Evolutionary conservation across 2,113 vertebrate genomes (phyloP).

Genomic region (Tricholaema leucomelas): DNA sequence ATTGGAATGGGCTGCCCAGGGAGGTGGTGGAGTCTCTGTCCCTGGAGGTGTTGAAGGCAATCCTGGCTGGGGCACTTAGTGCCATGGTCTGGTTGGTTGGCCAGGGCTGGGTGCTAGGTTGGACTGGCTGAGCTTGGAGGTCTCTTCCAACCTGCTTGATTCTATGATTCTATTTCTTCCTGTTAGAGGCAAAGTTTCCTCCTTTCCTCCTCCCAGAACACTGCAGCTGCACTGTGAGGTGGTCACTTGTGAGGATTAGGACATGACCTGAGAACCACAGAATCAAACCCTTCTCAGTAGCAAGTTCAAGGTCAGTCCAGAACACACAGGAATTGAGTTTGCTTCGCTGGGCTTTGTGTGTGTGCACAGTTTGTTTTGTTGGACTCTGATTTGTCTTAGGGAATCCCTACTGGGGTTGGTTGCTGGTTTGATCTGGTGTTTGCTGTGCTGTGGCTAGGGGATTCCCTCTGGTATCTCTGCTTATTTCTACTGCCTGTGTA

Average conservation of each 20-base stretch:
- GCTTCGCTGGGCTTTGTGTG: neutral
- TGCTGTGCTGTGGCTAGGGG: neutral
- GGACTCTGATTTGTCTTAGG: neutral
- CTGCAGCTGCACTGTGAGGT: neutral
- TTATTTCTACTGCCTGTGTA: neutral
- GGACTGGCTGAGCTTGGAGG: no score
- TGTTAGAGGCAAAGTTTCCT: neutral
- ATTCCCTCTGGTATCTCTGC: neutral
- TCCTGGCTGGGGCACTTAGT: no score
- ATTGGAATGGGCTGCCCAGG: no score
- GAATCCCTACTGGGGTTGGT: neutral
- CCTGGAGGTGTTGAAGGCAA: no score
- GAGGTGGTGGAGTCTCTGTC: no score
- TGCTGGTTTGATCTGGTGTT: neutral
- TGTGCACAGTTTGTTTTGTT: neutral
- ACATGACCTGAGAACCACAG: rapidly evolving
- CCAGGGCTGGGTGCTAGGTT: no score
- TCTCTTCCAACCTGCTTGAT: no score
- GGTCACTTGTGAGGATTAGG: neutral
- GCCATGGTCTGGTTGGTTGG: no score
- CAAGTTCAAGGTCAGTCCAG: neutral
- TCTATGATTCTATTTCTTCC: no score
- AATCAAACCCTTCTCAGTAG: neutral
- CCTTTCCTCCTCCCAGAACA: neutral
- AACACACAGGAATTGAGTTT: neutral